phyloP scores from a whole-genome alignment of 2,113 vertebrate genomes.

The Etia nguti region DNA sequence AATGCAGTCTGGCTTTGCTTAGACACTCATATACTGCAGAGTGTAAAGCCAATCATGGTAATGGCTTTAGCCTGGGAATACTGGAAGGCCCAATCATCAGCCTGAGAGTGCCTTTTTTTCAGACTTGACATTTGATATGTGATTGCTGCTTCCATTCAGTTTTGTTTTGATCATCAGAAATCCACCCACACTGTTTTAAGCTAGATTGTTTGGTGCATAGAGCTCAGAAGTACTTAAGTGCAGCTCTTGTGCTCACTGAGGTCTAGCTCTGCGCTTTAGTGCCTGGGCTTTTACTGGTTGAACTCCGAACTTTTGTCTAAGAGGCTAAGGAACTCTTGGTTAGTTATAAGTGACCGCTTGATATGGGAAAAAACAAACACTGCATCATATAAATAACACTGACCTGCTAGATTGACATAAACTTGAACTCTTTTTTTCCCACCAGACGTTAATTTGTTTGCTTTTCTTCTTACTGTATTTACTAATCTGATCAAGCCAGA shows the following conservation, averaged over 20 bases:
- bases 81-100: constrained; percentile 38
- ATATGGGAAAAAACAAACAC: neutral
- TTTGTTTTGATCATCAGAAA: constrained; percentile 46
- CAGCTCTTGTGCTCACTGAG: neutral
- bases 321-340: constrained; percentile 26
- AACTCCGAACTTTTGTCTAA: neutral
- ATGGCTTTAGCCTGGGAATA: constrained; percentile 39
- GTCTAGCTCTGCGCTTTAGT: neutral
- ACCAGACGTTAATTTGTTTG: neutral
- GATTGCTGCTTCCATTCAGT: constrained; percentile 36
- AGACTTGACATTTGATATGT: constrained; percentile 40
- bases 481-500: neutral
- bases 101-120: constrained; percentile 21
- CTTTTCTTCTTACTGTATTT: neutral
- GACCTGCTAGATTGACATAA: neutral
- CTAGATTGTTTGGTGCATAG: neutral
- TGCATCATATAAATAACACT: neutral
- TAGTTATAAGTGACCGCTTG: neutral
- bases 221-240: neutral
- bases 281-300: neutral
- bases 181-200: constrained; percentile 6
- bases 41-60: constrained; percentile 56
- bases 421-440: neutral
- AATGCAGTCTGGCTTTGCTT: constrained; percentile 53
- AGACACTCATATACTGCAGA: constrained; percentile 44